Percentiles rank a stretch among this genome's conserved stretches.
These are phyloP conservation scores for Drosophila antonietae DNA, from an alignment of 2,888 invertebrate species.

Conservation along the genomic window DNA sequence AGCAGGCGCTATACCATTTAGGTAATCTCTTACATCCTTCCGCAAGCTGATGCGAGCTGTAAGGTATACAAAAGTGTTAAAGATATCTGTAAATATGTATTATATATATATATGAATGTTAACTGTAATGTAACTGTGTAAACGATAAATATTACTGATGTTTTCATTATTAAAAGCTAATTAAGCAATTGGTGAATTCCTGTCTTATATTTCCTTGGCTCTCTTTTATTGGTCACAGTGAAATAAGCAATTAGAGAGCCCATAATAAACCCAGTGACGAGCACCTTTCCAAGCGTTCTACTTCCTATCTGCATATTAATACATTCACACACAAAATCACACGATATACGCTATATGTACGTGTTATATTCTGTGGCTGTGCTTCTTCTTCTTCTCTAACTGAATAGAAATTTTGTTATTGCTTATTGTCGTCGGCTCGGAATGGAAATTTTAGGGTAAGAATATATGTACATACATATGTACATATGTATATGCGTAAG, in stretches of 20 bases:
- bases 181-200: not conserved
- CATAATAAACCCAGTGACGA: too few relatives aligned
- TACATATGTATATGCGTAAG: too few relatives aligned
- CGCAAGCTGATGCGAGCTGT: slow-evolving; percentile 41
- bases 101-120: too few relatives aligned
- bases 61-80: not conserved
- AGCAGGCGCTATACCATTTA: slow-evolving; percentile 46
- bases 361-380: not conserved
- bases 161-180: not conserved
- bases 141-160: too few relatives aligned
- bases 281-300: not conserved
- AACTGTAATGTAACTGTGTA: too few relatives aligned
- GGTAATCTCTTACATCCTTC: slow-evolving; percentile 25
- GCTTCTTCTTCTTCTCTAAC: not conserved
- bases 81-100: not conserved
- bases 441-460: not conserved
- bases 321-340: not conserved
- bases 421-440: not conserved
- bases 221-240: not conserved
- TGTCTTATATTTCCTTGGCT: not conserved
- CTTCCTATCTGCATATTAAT: too few relatives aligned
- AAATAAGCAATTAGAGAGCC: not conserved
- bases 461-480: not conserved
- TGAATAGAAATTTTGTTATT: slow-evolving; percentile 2
- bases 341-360: too few relatives aligned